Evolutionary conservation across 2,113 vertebrate genomes (phyloP).

Genomic region (Galbula dea): DNA sequence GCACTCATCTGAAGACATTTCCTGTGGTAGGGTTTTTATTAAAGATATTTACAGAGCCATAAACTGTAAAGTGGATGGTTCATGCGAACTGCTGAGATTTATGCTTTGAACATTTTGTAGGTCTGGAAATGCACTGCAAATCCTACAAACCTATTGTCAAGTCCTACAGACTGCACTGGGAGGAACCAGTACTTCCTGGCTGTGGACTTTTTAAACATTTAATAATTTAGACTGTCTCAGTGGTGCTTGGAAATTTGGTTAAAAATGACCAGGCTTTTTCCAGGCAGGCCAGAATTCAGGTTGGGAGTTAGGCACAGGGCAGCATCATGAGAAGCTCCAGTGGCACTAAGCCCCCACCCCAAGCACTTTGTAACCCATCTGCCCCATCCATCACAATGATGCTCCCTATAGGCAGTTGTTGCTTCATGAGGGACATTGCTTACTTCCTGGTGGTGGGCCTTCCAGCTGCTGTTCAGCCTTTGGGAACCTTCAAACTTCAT

Average conservation of each 20-base stretch:
- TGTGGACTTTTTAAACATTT: not conserved
- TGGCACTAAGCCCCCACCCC: not conserved
- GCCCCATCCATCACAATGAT: not conserved
- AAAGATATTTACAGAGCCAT: slow-evolving; percentile 2
- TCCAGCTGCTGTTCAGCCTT: not conserved
- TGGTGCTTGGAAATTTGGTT: not conserved
- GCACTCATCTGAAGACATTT: not conserved
- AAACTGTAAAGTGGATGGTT: not conserved
- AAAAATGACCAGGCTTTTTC: not conserved
- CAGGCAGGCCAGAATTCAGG: not conserved
- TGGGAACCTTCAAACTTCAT: not conserved
- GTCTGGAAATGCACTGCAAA: not conserved
- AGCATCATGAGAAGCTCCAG: not conserved
- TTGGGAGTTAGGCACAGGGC: not conserved
- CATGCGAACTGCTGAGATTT: not conserved
- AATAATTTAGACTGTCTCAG: not conserved
- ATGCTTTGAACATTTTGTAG: not conserved
- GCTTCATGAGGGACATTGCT: not conserved
- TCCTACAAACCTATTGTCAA: not conserved
- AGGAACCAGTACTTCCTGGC: not conserved
- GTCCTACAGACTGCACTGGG: not conserved
- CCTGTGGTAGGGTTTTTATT: not conserved
- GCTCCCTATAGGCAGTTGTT: not conserved
- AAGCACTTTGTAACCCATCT: not conserved
- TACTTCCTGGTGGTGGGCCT: not conserved